A percentile compares a stretch with the other conserved stretches of the same genome.
Conservation (phyloP, 2,113 vertebrate genomes). For the Saccopteryx bilineata region DNA sequence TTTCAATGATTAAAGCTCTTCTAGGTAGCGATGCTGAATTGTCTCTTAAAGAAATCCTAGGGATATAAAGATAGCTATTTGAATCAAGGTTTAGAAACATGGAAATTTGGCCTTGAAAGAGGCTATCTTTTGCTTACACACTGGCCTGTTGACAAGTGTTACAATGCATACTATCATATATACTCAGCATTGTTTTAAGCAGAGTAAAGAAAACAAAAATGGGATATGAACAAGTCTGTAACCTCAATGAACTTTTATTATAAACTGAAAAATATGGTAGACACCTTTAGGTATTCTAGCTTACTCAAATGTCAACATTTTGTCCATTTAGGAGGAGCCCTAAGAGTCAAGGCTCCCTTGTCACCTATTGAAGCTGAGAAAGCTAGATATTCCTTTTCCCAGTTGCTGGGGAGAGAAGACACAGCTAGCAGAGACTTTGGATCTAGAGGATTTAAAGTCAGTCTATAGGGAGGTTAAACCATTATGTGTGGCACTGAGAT, state of each 20-base stretch:
- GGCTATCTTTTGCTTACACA: not conserved
- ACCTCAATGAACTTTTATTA: not conserved
- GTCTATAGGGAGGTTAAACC: not conserved
- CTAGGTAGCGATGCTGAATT: not conserved
- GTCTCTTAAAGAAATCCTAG: slow-evolving; percentile 11
- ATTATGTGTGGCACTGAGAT: not conserved
- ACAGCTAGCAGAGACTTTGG: not conserved
- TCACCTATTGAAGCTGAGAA: not conserved
- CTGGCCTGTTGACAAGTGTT: not conserved
- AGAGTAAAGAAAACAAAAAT: not conserved
- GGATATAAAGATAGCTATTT: not conserved
- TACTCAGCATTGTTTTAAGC: not conserved
- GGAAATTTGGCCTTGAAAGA: slow-evolving; percentile 17
- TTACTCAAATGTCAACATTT: not conserved
- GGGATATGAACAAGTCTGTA: not conserved
- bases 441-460: not conserved
- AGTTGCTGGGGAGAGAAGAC: not conserved
- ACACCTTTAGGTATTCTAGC: not conserved
- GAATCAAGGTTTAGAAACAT: slow-evolving; percentile 27
- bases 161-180: not conserved
- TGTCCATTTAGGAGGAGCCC: not conserved
- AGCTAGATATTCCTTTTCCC: not conserved
- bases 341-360: not conserved
- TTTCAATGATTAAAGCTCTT: not conserved
- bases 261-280: not conserved